phyloP scores from a whole-genome alignment of 1,140 invertebrate species.

The Macrocentrus cingulum region DNA sequence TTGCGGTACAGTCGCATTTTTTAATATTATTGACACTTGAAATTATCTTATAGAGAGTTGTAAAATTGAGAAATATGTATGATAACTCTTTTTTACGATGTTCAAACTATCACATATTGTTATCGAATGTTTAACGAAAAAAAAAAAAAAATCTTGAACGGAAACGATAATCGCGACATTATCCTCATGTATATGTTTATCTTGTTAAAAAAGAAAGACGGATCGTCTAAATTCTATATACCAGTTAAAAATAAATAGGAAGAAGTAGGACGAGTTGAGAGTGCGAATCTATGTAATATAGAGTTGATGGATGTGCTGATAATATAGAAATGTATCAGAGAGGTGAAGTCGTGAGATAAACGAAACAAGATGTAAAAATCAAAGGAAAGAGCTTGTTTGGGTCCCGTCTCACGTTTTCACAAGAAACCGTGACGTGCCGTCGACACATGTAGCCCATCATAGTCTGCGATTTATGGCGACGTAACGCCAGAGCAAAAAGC shows the following conservation, averaged over 20 bases:
- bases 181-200: too few species aligned
- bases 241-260: too few species aligned
- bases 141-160: neutral
- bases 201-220: neutral
- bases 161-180: too few species aligned
- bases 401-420: constrained; percentile 48
- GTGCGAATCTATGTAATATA: neutral
- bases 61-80: too few species aligned
- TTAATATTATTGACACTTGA: too few species aligned
- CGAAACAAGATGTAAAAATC: constrained; percentile 53
- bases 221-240: neutral
- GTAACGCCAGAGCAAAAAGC: constrained; percentile 45
- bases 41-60: too few species aligned
- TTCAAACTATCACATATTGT: neutral
- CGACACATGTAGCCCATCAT: constrained; percentile 57
- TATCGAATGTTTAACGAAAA: neutral
- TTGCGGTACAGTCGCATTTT: too few species aligned
- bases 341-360: neutral
- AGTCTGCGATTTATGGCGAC: constrained; percentile 52
- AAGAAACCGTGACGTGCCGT: constrained; percentile 51
- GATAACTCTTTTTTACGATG: neutral
- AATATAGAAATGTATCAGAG: too few species aligned
- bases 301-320: too few species aligned
- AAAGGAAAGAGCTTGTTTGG: constrained; percentile 23
- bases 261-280: neutral